Percentiles rank a stretch among this genome's conserved stretches.
Conservation (phyloP, 2,888 invertebrate genomes). For the Cantharis flavilabris region DNA sequence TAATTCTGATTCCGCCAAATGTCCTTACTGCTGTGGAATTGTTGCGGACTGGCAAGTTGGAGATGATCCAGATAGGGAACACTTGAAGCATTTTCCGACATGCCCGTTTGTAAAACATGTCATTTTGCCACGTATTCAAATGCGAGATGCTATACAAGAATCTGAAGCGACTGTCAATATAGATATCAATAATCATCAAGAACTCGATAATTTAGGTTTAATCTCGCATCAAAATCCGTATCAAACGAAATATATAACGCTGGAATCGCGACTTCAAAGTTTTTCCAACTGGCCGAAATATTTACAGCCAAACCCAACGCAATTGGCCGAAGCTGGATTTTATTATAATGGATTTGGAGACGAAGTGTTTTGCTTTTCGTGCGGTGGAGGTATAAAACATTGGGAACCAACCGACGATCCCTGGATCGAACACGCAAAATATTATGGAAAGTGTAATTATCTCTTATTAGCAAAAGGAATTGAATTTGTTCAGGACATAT, state of each 20-base stretch:
- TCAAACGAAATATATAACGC: constrained; percentile 68
- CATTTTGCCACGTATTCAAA: constrained; percentile 47
- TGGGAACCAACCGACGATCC: constrained; percentile 92
- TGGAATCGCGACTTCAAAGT: constrained; percentile 70
- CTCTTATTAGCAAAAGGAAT: constrained; percentile 80
- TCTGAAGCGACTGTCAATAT: background rate
- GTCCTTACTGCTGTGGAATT: constrained; percentile 79
- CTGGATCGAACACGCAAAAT: constrained; percentile 92
- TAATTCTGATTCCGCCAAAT: constrained; percentile 73
- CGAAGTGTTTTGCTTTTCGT: constrained; percentile 90
- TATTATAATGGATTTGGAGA: constrained; percentile 77
- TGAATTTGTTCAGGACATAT: constrained; percentile 65
- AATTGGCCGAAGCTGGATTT: constrained; percentile 85
- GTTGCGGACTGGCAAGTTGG: constrained; percentile 68
- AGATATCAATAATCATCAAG: background rate
- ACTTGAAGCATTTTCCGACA: constrained; percentile 64
- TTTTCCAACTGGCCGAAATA: constrained; percentile 77
- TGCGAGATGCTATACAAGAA: background rate
- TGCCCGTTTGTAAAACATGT: constrained; percentile 61
- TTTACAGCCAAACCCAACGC: constrained; percentile 74
- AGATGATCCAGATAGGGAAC: constrained; percentile 70
- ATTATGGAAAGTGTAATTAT: constrained; percentile 89
- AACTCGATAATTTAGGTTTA: constrained; percentile 60
- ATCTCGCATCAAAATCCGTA: constrained; percentile 64
- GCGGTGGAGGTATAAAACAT: constrained; percentile 86